Evolutionary conservation across 2,113 vertebrate genomes (phyloP).

Genomic region (Alethe castanea): DNA sequence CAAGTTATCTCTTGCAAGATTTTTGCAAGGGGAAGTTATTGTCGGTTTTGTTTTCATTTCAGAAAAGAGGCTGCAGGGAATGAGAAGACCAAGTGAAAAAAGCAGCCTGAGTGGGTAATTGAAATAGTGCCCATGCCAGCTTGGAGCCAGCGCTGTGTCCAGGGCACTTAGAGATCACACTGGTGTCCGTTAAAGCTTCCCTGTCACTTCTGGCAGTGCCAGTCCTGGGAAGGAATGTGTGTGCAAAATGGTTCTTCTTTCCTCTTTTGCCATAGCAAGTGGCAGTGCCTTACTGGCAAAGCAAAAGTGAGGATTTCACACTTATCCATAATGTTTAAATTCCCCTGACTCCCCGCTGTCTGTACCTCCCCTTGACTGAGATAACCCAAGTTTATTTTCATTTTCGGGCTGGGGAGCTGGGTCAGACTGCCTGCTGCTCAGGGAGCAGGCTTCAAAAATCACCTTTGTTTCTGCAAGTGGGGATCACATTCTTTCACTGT

Average conservation of each 20-base stretch:
- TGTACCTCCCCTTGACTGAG: fast-evolving
- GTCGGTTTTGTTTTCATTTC: not conserved
- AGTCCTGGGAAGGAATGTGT: not conserved
- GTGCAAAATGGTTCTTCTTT: not conserved
- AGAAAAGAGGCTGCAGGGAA: not conserved
- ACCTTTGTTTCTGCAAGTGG: not conserved
- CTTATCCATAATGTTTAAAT: not conserved
- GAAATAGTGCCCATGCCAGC: not conserved
- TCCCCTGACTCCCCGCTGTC: no score
- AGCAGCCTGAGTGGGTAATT: not conserved
- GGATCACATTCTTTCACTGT: not conserved
- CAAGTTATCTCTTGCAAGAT: not conserved
- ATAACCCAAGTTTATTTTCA: not conserved
- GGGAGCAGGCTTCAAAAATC: not conserved
- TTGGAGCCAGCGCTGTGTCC: not conserved
- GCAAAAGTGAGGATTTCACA: not conserved
- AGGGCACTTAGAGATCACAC: not conserved
- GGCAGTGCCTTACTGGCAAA: not conserved
- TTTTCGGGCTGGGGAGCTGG: not conserved
- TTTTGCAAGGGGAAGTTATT: not conserved
- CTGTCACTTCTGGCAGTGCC: not conserved
- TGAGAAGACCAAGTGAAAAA: not conserved
- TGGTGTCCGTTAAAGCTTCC: not conserved
- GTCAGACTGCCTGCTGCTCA: not conserved
- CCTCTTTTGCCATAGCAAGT: not conserved